Conservation (phyloP, 2,888 invertebrate genomes). For the Drosophila lutescens region DNA sequence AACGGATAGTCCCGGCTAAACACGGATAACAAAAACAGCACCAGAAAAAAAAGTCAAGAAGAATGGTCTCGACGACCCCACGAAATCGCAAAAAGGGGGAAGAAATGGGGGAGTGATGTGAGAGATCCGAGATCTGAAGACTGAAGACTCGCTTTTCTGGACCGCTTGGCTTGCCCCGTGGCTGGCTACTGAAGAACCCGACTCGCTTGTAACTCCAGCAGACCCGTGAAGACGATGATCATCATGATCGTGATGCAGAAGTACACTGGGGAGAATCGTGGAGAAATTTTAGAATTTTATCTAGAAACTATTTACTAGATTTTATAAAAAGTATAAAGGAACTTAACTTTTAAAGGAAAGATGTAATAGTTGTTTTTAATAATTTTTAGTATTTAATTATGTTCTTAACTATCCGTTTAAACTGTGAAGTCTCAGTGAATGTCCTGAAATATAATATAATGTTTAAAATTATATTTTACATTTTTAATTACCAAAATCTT, state of each 20-base stretch:
- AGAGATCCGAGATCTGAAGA: conserved; percentile 3
- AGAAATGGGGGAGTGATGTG: background rate
- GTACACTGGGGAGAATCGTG: background rate
- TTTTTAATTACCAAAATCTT: too few relatives aligned
- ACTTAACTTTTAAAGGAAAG: too few relatives aligned
- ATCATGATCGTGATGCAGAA: conserved; percentile 23
- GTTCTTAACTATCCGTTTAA: too few relatives aligned
- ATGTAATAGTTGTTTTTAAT: too few relatives aligned
- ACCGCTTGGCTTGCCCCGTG: conserved; percentile 71
- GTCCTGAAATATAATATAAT: too few relatives aligned
- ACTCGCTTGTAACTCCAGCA: conserved; percentile 28
- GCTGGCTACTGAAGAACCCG: conserved; percentile 71
- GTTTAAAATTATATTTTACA: too few relatives aligned
- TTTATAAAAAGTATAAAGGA: too few relatives aligned
- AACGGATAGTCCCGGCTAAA: too few relatives aligned
- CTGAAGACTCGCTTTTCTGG: conserved; percentile 23
- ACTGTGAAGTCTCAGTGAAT: too few relatives aligned
- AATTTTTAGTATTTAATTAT: too few relatives aligned
- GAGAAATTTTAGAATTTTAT: too few relatives aligned
- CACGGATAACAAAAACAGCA: background rate
- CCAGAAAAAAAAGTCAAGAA: conserved; percentile 1
- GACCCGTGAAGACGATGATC: conserved; percentile 15
- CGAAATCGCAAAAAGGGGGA: background rate
- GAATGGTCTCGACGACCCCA: background rate
- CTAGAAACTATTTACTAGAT: too few relatives aligned